A percentile compares a stretch with the other conserved stretches of the same genome.
Conservation (phyloP, 2,797 vertebrate species). For the Podarcis siculus region DNA sequence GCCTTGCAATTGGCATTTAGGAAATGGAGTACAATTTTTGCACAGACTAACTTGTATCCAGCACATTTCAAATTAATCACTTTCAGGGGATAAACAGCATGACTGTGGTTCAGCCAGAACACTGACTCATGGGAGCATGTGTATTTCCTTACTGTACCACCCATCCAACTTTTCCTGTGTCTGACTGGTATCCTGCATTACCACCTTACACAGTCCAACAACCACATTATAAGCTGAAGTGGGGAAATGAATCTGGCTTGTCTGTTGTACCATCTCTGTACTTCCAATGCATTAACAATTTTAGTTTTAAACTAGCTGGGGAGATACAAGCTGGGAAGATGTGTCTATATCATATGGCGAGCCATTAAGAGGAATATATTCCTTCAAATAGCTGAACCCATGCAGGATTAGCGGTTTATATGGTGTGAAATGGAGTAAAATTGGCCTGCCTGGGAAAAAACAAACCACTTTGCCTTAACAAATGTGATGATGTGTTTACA, state of each 20-base stretch:
- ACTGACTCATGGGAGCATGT: rapidly evolving
- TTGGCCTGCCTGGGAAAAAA: not conserved
- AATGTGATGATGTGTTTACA: not conserved
- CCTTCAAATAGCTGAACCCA: not conserved
- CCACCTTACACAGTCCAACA: rapidly evolving
- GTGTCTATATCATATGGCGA: not conserved
- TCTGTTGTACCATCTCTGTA: not conserved
- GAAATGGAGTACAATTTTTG: not conserved
- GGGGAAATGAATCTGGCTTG: not conserved
- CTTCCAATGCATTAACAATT: not conserved
- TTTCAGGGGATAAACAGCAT: not conserved
- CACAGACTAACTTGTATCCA: not conserved
- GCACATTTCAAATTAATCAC: not conserved
- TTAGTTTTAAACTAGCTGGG: not conserved
- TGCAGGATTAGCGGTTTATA: not conserved
- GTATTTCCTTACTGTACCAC: not conserved
- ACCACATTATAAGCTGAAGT: not conserved
- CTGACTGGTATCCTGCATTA: not conserved
- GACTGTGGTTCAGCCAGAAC: not conserved
- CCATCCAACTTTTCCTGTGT: not conserved
- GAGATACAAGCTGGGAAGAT: not conserved
- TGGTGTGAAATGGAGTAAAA: not conserved
- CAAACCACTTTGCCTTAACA: not conserved
- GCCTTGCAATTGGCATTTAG: not conserved
- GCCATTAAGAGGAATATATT: not conserved